Base-by-base conservation (phyloP, 2,797 vertebrate species). In the Gadopsis marmoratus region DNA sequence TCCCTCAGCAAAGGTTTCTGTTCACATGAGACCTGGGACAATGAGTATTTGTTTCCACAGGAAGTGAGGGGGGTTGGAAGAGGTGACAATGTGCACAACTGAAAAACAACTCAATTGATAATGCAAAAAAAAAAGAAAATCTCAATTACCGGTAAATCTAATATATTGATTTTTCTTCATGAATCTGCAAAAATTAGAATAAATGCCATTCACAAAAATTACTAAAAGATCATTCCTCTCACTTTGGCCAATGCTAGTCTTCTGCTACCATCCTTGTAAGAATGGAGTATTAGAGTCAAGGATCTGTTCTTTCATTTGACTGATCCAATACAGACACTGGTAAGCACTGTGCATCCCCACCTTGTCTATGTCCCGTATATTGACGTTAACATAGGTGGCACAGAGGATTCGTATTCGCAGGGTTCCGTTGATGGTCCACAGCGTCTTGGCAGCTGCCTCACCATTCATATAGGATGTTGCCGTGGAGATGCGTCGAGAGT, bases 291-390 rank as follows among this genome's bases (percentile, higher is more conserved):
- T 41, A 50, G 17, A 58, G 10, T 37, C 7, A 60, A 4, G 17
- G 4, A 19, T 45, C 16, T 64, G 14, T 58, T 45, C 4, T 37
- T 45, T 35, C 47, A 51, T 43, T 2, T 71, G 29, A 67, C 17
- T 33, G 17, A 51, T 14, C n/a, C 7, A 29, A 16, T 17, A 58
- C 17, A 54, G 45, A 55, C 45, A 60, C 7, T 17, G 17, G 33
- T 47, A 55, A 71, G 47, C 16, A 17, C 19, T 71, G 58, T 12
- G 58, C 7, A 12, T 60, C 37, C 86, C 67, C 74, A 99, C 98
- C 97, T 99, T 99, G 88, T 99, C 98, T 91, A 99, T 99, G 90
- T 99, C 98, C 83, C 98, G 93, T 81, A 99, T 99, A 90, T 99
- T 99, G 84, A 99, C 98, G 89, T 99, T 99, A 50, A 99, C 98